Base-by-base conservation (phyloP, 2,888 invertebrate species). In the Cephus pulcher region DNA sequence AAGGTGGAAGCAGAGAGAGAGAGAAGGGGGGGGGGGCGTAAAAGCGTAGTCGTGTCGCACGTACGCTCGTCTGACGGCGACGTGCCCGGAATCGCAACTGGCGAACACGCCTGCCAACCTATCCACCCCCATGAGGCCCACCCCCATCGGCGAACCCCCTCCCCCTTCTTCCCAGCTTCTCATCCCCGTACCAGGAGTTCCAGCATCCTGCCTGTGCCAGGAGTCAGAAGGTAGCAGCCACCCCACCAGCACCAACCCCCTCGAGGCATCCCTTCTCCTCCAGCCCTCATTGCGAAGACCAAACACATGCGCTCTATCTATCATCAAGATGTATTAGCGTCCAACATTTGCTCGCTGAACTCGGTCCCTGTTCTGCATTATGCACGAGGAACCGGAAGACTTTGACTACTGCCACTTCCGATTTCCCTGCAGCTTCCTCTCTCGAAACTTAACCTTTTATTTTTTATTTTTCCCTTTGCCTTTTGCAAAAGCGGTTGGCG, bases 21-120 rank as follows among this genome's bases (percentile, higher is more conserved):
- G 79, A 81, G 84, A 82, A 85, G 84, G 80, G 84, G 86, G 88
- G 86, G 86, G 86, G 83, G 86, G 88, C 88, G 91, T 91, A 91
- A 91, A 91, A 91, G 91, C 91, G 91, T 91, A 91, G 90, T 91
- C 91, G 89, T 91, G 91, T 91, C 89, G 90, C 91, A 91, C 91
- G 91, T 91, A 91, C 91, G 90, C 90, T 90, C 91, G 91, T 91
- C 91, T 90, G 90, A 90, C 89, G 89, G 88, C 87, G 88, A 91
- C 91, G 91, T 91, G 91, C 90, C 84, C 82, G 82, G 91, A 87
- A 90, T 91, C 79, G 84, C 84, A 89, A 89, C 84, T 83, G 40
- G 40, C 15, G 40, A 40, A 40, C 40, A 15, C 84, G 83, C 79
- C 83, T 79, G 78, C 80, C 81, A 76, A 78, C 78, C 82, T 75